Percentiles rank a stretch among this genome's conserved stretches.
Conservation (phyloP, 2,113 vertebrate species). For the Strigops habroptila region DNA sequence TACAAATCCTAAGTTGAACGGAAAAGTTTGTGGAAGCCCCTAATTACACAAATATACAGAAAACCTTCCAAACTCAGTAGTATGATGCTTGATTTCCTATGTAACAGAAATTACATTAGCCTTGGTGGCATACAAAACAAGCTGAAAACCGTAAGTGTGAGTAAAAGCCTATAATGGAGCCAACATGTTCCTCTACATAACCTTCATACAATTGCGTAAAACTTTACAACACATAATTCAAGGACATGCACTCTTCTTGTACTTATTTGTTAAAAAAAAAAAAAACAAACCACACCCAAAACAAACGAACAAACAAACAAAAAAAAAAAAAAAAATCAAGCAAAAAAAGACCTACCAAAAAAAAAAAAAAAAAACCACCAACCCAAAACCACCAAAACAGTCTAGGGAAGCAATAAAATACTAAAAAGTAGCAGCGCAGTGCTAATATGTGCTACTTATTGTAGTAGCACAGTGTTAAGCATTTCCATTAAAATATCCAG, state of each 20-base stretch:
- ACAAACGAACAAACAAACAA: background rate
- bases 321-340: background rate
- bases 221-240: background rate
- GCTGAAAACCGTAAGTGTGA: background rate
- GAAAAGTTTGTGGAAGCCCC: background rate
- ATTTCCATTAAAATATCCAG: background rate
- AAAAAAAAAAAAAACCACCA: background rate
- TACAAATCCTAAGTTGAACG: background rate
- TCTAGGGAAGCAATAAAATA: background rate
- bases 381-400: background rate
- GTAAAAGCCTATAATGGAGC: background rate
- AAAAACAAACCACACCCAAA: too few relatives aligned
- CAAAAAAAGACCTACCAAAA: background rate
- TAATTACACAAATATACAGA: background rate
- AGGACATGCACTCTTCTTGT: background rate
- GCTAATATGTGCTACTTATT: background rate
- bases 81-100: background rate
- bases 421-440: background rate
- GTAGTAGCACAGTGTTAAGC: background rate
- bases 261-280: background rate
- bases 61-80: background rate
- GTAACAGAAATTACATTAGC: background rate
- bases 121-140: background rate
- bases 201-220: background rate
- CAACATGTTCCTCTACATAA: background rate